Evolutionary conservation across 2,113 vertebrate species (phyloP).

Genomic region (Siniperca knerii): DNA sequence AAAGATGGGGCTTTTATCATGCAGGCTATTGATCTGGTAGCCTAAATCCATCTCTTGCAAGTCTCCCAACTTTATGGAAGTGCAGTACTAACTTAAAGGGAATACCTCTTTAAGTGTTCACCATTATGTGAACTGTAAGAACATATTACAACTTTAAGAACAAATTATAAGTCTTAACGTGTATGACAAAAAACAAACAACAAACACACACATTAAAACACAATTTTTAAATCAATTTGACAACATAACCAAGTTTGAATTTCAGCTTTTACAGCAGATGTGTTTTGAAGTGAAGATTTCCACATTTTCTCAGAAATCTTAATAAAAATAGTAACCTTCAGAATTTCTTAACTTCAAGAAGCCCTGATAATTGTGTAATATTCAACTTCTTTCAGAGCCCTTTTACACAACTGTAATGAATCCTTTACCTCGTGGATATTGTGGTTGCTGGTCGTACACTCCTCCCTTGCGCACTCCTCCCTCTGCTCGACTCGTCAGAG

Average conservation of each 20-base stretch:
- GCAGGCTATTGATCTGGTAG: no score
- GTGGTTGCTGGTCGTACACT: slow-evolving; percentile 86
- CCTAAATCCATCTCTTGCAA: not conserved
- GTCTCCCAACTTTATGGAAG: not conserved
- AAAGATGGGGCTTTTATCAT: not conserved
- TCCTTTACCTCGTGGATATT: slow-evolving; percentile 87
- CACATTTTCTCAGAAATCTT: not conserved
- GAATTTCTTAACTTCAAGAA: not conserved
- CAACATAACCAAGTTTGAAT: not conserved
- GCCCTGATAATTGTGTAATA: not conserved
- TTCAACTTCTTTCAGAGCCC: not conserved
- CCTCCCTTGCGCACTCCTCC: slow-evolving; percentile 88
- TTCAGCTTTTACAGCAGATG: not conserved
- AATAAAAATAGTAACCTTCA: not conserved
- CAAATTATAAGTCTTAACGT: not conserved
- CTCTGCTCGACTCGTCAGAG: slow-evolving; percentile 92
- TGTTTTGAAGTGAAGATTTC: not conserved
- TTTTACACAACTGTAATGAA: not conserved
- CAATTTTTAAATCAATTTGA: no score
- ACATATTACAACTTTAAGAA: not conserved
- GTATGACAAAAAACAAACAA: not conserved
- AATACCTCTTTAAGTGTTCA: no score
- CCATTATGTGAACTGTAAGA: not conserved
- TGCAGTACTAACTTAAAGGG: no score
- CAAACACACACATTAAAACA: no score